Base-by-base conservation (phyloP, 2,797 vertebrate genomes). In the Darevskia mixta region DNA sequence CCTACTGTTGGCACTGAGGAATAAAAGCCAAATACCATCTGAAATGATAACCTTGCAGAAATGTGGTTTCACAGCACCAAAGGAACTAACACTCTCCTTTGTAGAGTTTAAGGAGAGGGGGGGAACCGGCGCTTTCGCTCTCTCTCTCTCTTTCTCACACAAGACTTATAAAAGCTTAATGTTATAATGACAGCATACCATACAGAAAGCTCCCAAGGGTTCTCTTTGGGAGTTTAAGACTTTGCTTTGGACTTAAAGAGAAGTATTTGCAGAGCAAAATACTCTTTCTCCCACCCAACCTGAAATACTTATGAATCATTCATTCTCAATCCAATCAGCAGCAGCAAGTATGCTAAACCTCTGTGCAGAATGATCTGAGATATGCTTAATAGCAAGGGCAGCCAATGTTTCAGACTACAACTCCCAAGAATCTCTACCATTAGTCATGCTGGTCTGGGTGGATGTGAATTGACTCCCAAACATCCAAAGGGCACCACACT, bases 11-110 rank as follows among this genome's bases (percentile, higher is more conserved):
- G 35, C 71, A 76, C 11, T 35, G 77, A 75, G 43, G 43, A 77
- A 82, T 69, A 89, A 86, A 89, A 71, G 73, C 73, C 72, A 82
- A 79, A 85, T n/a, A 15, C n/a, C 8, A 83, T 85, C 11, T 79
- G 25, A 79, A 91, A 84, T 75, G 6, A 82, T 88, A 85, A 72
- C 75, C n/a, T 85, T 86, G 79, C 27, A 41, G 58, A 87, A 87
- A 85, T 84, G 29, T 6, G 20, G 29, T 69, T 88, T 75, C 35
- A 45, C 55, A 85, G 15, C 20, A 82, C 10, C 77, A 85, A 15
- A 82, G 43, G 58, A 84, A 25, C 9, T 11, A 66, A 32, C 64
- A 72, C 29, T 87, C 71, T 41, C 27, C 43, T 86, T 87, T 71
- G 83, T 69, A 58, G 69, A 83, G 18, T 29, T 88, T 88, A 84